Base-by-base conservation (phyloP, 2,888 invertebrate species). In the Flexamia atlantica region DNA sequence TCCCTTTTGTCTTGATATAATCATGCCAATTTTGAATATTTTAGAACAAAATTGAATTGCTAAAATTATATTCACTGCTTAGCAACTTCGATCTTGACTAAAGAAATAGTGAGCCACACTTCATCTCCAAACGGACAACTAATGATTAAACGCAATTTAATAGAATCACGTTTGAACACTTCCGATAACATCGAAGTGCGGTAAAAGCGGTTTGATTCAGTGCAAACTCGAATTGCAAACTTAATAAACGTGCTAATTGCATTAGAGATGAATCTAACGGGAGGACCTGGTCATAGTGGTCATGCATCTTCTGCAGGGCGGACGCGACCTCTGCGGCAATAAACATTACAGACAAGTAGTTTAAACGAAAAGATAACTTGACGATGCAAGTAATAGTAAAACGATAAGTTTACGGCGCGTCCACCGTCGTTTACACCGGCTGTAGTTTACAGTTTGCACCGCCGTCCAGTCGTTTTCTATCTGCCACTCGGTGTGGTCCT, bases 201-300 rank as follows among this genome's bases (percentile, higher is more conserved):
- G 36, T 36, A 36, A 36, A 36, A 36, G 36, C 36, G 36, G 36
- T 36, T 36, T 36, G 36, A 36, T 57, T 23, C 7, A 57, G 20
- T 23, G 57, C 57, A n/a, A 57, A 57, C 9, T 23, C 57, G 57
- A 57, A 57, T 20, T 23, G 57, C 57, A 57, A 57, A 23, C 57
- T 57, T 57, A 46, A 46, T 46, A 46, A 46, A 46, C 57, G 57
- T 23, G 57, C 12, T 57, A 23, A 57, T 57, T 57, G 23, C 36
- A 57, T 23, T 57, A n/a, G 57, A 57, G 20, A 23, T 46, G 17
- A 46, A 46, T 46, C 46, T 46, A 57, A n/a, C 57, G 57, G 23
- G 20, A 12, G 46, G 12, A 46, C 46, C 46, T 12, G 12, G 23
- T 23, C 57, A 7, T 23, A 36, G 5, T 36, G 36, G 36, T 36